Evolutionary conservation across 1,140 invertebrate species (phyloP), one percentile per base, ranked within the genome.

Genomic region (Oreohelix idahoensis): DNA sequence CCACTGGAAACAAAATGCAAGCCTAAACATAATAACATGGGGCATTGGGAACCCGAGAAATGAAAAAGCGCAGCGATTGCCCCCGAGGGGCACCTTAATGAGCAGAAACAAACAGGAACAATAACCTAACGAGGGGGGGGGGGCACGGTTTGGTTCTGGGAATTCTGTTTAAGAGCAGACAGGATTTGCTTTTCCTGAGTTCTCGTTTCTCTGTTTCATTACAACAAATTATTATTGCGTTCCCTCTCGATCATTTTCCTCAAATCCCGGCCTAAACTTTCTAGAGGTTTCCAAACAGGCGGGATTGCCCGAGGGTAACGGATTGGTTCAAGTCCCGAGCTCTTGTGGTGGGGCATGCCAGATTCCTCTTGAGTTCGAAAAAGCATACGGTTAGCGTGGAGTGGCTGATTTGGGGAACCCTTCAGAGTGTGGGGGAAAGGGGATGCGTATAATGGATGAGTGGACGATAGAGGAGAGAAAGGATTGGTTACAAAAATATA

Each of bases 251-350:
- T 32, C 63, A 35, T 32, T 66, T 32, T 66, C n/a, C 29, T 11
- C n/a, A 66, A 32, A 66, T 5, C 26, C 53, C 53, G 11, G 8
- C 17, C 8, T 32, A 66, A 66, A 66, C 32, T 29, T 66, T 66
- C 8, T n/a, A 66, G 63, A 29, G 63, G n/a, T 66, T 66, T 66
- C 63, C 63, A 66, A 66, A 26, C n/a, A 66, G 29, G n/a, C 63
- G 63, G 29, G n/a, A 32, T 32, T 5, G 63, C 63, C 63, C 29
- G 29, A 66, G 63, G 63, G n/a, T 35, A 66, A 35, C 63, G 63
- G 63, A 29, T 66, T 66, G 63, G 63, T 32, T 66, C 29, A 32
- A 66, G n/a, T 66, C 17, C 20, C 63, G 8, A 35, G 2, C 29
- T 32, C 63, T 29, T 35, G 63, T 8, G 8, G 4, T 32, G 51